Evolutionary conservation across 2,888 invertebrate genomes (phyloP).

Genomic region (Diogma glabrata): DNA sequence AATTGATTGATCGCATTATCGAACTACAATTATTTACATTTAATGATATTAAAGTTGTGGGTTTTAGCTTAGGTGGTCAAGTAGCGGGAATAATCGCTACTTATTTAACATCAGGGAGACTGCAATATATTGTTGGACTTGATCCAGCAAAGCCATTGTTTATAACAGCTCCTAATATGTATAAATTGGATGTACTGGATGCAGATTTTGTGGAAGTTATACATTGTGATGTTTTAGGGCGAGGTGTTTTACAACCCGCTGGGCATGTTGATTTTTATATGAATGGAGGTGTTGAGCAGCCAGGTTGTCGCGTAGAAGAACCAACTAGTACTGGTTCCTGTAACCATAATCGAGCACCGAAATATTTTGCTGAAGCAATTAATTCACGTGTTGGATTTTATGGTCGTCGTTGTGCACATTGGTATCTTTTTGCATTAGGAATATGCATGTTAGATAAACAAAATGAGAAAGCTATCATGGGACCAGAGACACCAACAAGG

Average conservation of each 20-base stretch:
- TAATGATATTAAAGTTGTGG: slow-evolving; percentile 45
- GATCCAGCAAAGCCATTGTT: slow-evolving; percentile 56
- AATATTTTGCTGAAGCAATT: slow-evolving; percentile 48
- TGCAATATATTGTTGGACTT: slow-evolving; percentile 46
- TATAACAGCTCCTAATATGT: slow-evolving; percentile 35
- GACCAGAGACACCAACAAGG: too few relatives aligned
- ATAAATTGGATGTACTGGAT: slow-evolving; percentile 43
- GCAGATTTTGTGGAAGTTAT: slow-evolving; percentile 51
- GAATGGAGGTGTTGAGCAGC: slow-evolving; percentile 46
- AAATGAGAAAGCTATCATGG: too few relatives aligned
- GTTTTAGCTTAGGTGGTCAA: slow-evolving; percentile 54
- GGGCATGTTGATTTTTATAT: slow-evolving; percentile 48
- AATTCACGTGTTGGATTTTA: slow-evolving; percentile 42
- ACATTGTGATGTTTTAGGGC: slow-evolving; percentile 47
- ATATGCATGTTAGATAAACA: too few relatives aligned
- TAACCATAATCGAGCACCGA: slow-evolving; percentile 46
- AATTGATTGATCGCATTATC: slow-evolving; percentile 44
- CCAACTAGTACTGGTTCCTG: slow-evolving; percentile 39
- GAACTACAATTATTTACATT: slow-evolving; percentile 33
- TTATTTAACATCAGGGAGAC: slow-evolving; percentile 35
- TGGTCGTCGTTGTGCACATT: slow-evolving; percentile 40
- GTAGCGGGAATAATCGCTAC: slow-evolving; percentile 42
- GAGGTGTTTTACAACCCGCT: slow-evolving; percentile 41
- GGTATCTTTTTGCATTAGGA: slow-evolving; percentile 42
- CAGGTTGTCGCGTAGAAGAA: slow-evolving; percentile 38